phyloP scores from a whole-genome alignment of 2,113 vertebrate genomes.

The Cisticola juncidis region DNA sequence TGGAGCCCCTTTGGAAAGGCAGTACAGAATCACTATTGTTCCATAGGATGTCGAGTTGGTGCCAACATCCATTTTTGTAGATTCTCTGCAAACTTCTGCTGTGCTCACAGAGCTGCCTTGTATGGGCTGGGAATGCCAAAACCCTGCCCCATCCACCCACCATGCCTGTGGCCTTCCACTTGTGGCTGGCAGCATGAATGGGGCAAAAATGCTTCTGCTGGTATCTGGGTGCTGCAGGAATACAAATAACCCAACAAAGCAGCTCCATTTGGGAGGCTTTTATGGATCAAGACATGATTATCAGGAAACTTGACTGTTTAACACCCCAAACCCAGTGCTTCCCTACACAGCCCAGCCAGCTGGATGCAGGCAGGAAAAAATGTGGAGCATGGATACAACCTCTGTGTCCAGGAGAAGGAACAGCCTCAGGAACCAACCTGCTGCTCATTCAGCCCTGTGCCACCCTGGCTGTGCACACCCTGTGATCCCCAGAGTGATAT shows the following conservation, averaged over 20 bases:
- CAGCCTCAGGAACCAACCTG: neutral
- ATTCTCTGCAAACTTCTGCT: neutral
- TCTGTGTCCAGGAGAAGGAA: neutral
- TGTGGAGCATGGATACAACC: neutral
- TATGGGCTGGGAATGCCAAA: neutral
- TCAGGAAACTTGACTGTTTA: neutral
- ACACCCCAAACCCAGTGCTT: accelerated
- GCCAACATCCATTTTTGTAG: conserved; percentile 34
- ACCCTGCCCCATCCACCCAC: neutral
- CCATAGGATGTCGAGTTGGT: neutral
- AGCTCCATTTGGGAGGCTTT: neutral
- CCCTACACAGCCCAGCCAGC: neutral
- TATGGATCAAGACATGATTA: neutral
- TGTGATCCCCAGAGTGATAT: neutral
- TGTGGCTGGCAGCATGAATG: accelerated
- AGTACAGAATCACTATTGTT: neutral
- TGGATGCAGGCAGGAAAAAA: neutral
- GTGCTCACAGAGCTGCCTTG: conserved; percentile 8
- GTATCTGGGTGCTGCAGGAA: neutral
- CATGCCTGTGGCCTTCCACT: neutral
- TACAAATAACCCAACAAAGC: neutral
- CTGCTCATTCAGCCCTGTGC: accelerated
- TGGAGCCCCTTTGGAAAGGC: neutral
- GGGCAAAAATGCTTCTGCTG: neutral
- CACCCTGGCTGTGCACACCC: neutral